phyloP scores from a whole-genome alignment of 2,797 vertebrate genomes.

The Gymnodraco acuticeps region DNA sequence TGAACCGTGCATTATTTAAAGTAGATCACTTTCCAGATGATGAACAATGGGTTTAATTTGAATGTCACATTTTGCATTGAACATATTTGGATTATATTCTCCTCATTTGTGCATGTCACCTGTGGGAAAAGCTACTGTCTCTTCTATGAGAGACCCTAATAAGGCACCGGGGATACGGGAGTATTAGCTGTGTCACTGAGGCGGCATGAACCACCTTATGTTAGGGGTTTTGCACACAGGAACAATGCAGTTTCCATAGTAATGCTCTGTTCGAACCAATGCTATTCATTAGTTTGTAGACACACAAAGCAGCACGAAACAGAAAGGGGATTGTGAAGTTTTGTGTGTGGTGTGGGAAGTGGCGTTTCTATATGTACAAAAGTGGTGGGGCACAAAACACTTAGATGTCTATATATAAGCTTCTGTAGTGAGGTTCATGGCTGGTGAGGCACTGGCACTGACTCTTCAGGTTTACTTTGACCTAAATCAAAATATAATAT shows the following conservation, averaged over 20 bases:
- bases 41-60: background rate
- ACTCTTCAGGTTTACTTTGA: too few relatives aligned
- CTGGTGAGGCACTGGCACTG: too few relatives aligned
- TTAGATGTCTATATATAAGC: too few relatives aligned
- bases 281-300: slow-evolving; percentile 20
- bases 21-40: background rate
- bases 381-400: too few relatives aligned
- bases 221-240: slow-evolving; percentile 19
- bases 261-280: slow-evolving; percentile 21
- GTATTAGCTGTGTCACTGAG: slow-evolving; percentile 42
- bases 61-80: background rate
- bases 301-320: slow-evolving; percentile 19
- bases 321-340: background rate
- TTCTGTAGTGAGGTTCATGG: too few relatives aligned
- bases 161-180: slow-evolving; percentile 31
- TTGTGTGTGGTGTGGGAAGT: background rate
- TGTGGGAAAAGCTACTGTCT: slow-evolving; percentile 18
- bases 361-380: too few relatives aligned
- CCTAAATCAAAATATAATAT: too few relatives aligned
- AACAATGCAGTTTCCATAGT: slow-evolving; percentile 56
- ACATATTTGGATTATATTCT: slow-evolving; percentile 12
- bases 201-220: slow-evolving; percentile 39
- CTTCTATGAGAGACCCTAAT: slow-evolving; percentile 27
- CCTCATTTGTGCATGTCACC: background rate
- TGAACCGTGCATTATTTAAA: background rate